A percentile compares a stretch with the other conserved stretches of the same genome.
These are phyloP conservation scores for Drosophila malerkotliana DNA, from an alignment of 1,140 invertebrate genomes.

Conservation along the genomic window DNA sequence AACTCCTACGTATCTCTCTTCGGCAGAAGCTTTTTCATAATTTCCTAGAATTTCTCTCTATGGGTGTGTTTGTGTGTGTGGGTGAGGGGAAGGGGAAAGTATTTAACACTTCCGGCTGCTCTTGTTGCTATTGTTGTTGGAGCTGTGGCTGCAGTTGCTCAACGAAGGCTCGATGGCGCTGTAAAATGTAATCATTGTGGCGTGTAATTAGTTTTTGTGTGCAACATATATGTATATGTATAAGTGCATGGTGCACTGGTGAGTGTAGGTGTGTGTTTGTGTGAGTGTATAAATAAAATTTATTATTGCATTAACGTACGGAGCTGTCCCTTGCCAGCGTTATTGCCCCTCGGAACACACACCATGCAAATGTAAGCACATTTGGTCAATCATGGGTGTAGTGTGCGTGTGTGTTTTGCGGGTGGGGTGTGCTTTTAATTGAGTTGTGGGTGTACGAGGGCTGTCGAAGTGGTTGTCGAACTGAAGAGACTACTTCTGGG, in stretches of 20 bases:
- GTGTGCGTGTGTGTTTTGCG: not conserved
- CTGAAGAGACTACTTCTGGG: no score
- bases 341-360: not conserved
- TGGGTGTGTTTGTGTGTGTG: not conserved
- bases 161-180: conserved; percentile 59
- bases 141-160: conserved; percentile 24
- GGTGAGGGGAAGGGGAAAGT: not conserved
- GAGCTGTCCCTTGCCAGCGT: not conserved
- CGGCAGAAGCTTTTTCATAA: conserved; percentile 19
- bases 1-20: conserved; percentile 7
- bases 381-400: conserved; percentile 11
- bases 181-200: conserved; percentile 81
- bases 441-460: conserved; percentile 25
- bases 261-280: conserved; percentile 14
- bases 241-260: conserved; percentile 17
- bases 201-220: conserved; percentile 80
- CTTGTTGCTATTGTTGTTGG: conserved; percentile 4
- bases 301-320: conserved; percentile 61
- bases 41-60: conserved; percentile 18
- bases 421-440: conserved; percentile 27
- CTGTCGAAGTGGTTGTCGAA: not conserved
- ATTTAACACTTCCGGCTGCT: conserved; percentile 39
- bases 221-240: conserved; percentile 24
- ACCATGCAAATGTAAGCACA: conserved; percentile 23
- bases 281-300: conserved; percentile 57